Evolutionary conservation across 2,113 vertebrate species (phyloP).

Genomic region (Solea senegalensis): DNA sequence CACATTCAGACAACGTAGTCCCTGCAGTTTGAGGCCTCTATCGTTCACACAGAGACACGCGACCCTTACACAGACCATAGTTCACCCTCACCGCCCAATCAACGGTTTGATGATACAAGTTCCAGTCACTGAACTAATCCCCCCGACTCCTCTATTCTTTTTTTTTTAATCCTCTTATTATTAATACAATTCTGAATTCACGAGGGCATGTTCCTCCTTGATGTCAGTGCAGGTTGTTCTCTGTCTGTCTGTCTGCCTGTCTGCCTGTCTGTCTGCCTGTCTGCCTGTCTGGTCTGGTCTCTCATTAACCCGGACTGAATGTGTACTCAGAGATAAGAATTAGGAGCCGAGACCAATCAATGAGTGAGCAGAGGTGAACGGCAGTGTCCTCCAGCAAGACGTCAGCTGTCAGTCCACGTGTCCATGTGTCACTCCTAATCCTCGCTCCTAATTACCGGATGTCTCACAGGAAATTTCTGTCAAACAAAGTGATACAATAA

Average conservation of each 20-base stretch:
- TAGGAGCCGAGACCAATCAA: conserved; percentile 55
- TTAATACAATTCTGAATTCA: conserved; percentile 57
- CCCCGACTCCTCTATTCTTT: conserved; percentile 41
- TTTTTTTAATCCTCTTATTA: conserved; percentile 59
- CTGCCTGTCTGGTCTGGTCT: conserved; percentile 7
- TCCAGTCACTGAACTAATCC: conserved; percentile 65
- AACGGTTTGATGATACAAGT: conserved; percentile 51
- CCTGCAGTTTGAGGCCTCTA: conserved; percentile 49
- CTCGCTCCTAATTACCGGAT: conserved; percentile 51
- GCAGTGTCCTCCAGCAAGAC: conserved; percentile 44
- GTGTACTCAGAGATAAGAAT: conserved; percentile 64
- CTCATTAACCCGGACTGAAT: conserved; percentile 44
- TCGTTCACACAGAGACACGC: conserved; percentile 45
- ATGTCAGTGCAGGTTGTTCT: conserved; percentile 33
- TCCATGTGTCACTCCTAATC: conserved; percentile 28
- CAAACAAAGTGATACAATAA: conserved; percentile 24
- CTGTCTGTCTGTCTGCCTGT: not conserved
- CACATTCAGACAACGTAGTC: conserved; percentile 56
- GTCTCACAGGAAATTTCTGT: conserved; percentile 26
- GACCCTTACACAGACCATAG: conserved; percentile 48
- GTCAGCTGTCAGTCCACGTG: conserved; percentile 57
- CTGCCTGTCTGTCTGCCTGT: conserved; percentile 14
- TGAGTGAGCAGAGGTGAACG: conserved; percentile 47
- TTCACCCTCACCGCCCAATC: conserved; percentile 40
- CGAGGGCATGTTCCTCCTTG: conserved; percentile 14